These are phyloP conservation scores for Craniophora ligustri DNA, from an alignment of 2,888 invertebrate genomes.

Conservation along the genomic window DNA sequence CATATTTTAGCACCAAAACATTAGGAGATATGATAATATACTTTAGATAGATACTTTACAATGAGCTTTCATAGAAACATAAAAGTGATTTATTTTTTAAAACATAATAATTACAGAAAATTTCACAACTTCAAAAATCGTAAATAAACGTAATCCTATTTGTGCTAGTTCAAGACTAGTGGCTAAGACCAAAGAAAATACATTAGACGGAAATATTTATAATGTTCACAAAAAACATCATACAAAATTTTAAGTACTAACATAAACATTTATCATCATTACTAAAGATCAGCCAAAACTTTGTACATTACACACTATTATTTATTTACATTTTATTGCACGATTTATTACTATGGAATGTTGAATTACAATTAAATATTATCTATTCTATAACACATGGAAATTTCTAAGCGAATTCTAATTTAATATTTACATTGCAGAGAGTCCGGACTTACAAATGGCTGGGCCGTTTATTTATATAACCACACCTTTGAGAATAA, in stretches of 20 bases:
- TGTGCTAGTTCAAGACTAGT: constrained; percentile 38
- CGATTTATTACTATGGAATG: constrained; percentile 84
- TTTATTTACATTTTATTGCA: constrained; percentile 67
- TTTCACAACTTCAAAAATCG: constrained; percentile 11
- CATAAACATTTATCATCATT: constrained; percentile 21
- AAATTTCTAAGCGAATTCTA: constrained; percentile 42
- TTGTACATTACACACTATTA: constrained; percentile 57
- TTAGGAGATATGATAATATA: constrained; percentile 68
- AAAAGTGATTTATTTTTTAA: neutral
- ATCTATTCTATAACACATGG: constrained; percentile 47
- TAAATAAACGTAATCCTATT: constrained; percentile 20
- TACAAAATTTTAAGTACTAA: constrained; percentile 45
- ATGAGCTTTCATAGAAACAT: constrained; percentile 8
- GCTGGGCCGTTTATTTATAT: constrained; percentile 21
- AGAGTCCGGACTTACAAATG: constrained; percentile 8
- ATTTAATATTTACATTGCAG: constrained; percentile 40
- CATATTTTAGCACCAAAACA: constrained; percentile 81
- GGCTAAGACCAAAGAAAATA: constrained; percentile 24
- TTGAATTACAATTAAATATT: constrained; percentile 64
- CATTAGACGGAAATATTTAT: constrained; percentile 23
- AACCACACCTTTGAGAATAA: constrained; percentile 59
- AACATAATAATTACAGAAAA: neutral
- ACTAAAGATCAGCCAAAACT: constrained; percentile 44
- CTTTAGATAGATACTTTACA: constrained; percentile 21
- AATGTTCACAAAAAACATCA: constrained; percentile 28